These are phyloP conservation scores for Sapajus apella DNA, from an alignment of 2,113 vertebrate species.

Conservation along the genomic window DNA sequence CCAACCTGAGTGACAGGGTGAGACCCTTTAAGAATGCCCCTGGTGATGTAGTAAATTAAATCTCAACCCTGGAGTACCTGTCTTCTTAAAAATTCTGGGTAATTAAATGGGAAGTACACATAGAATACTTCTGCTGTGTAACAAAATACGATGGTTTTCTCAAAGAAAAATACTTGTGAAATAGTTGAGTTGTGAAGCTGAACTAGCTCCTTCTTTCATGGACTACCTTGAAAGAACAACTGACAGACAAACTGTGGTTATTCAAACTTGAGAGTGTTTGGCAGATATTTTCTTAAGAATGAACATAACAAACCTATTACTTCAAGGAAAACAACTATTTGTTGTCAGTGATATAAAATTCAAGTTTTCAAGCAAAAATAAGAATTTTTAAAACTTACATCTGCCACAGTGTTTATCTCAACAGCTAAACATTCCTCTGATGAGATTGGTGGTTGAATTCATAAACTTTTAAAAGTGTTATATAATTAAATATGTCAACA, in stretches of 20 bases:
- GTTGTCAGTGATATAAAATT: constrained; percentile 24
- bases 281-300: background rate
- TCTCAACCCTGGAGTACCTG: background rate
- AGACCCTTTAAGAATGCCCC: background rate
- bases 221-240: background rate
- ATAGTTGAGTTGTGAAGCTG: background rate
- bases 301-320: background rate
- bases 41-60: constrained; percentile 11
- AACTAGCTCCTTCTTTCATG: background rate
- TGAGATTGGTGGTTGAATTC: background rate
- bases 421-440: background rate
- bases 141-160: background rate
- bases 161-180: background rate
- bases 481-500: constrained; percentile 3
- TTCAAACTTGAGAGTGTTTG: background rate
- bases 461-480: background rate
- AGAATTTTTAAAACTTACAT: constrained; percentile 16
- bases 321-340: background rate
- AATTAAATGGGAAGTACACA: background rate
- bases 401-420: too few species aligned
- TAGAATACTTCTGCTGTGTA: background rate
- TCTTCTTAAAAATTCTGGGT: background rate
- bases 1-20: too few species aligned
- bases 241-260: background rate
- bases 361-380: constrained; percentile 36